Evolutionary conservation across 2,113 vertebrate species (phyloP).

Genomic region (Trichechus manatus): DNA sequence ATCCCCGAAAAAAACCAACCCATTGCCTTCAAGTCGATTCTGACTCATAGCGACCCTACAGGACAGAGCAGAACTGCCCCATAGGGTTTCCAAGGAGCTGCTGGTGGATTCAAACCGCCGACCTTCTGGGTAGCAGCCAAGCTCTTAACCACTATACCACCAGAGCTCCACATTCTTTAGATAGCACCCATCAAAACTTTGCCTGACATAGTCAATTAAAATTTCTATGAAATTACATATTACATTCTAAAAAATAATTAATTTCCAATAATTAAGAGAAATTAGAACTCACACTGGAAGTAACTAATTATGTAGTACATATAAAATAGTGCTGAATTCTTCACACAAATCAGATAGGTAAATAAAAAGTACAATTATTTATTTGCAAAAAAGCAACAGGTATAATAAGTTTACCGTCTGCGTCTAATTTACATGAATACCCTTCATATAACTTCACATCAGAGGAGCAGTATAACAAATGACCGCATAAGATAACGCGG

Average conservation of each 20-base stretch:
- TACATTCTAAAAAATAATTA: slow-evolving; percentile 43
- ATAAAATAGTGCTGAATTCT: slow-evolving; percentile 46
- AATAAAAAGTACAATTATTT: slow-evolving; percentile 52
- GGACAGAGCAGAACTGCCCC: no score
- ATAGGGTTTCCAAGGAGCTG: no score
- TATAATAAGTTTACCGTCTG: slow-evolving; percentile 53
- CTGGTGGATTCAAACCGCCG: no score
- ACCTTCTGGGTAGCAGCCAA: no score
- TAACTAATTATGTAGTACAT: not conserved
- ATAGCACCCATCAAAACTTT: slow-evolving; percentile 41
- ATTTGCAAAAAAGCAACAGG: slow-evolving; percentile 82
- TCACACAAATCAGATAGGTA: slow-evolving; percentile 65
- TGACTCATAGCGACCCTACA: no score
- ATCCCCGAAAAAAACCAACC: no score
- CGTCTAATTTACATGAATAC: slow-evolving; percentile 50
- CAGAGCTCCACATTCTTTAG: not conserved
- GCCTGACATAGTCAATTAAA: slow-evolving; percentile 6
- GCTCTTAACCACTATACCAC: no score
- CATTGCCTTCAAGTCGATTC: no score
- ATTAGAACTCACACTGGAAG: not conserved
- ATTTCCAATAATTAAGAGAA: slow-evolving; percentile 56
- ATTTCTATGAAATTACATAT: slow-evolving; percentile 58
- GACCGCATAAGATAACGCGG: slow-evolving; percentile 57
- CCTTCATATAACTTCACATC: slow-evolving; percentile 72
- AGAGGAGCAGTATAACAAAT: slow-evolving; percentile 70